Percentiles rank a stretch among this genome's conserved stretches.
These are phyloP conservation scores for Cricetomys ansorgei DNA, from an alignment of 2,113 vertebrate species.

Conservation along the genomic window DNA sequence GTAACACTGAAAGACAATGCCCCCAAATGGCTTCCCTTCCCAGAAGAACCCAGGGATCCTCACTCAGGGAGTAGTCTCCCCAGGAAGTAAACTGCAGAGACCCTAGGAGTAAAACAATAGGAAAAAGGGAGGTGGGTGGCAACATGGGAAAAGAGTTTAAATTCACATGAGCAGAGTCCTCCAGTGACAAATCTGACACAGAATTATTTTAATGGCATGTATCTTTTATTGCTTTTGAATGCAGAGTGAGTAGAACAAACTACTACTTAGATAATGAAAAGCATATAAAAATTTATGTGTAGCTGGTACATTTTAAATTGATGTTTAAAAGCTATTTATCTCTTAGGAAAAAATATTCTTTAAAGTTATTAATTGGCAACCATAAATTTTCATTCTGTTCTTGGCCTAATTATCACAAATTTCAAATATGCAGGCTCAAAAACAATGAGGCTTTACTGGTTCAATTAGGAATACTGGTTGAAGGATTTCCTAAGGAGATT, in stretches of 20 bases:
- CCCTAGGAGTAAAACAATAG: neutral
- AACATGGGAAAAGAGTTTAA: neutral
- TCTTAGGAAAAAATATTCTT: conserved; percentile 57
- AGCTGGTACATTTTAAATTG: conserved; percentile 60
- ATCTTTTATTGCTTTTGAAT: conserved; percentile 48
- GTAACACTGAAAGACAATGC: neutral
- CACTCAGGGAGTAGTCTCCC: neutral
- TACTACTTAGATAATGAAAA: conserved; percentile 56
- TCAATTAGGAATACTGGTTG: conserved; percentile 57
- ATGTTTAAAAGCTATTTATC: conserved; percentile 67
- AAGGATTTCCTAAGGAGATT: conserved; percentile 47
- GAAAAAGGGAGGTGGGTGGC: neutral
- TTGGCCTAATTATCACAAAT: conserved; percentile 72
- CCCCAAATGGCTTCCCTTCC: neutral
- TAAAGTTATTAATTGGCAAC: conserved; percentile 68
- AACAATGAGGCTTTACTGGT: conserved; percentile 61
- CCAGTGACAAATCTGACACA: neutral
- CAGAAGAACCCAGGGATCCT: neutral
- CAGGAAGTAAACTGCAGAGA: neutral
- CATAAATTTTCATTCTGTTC: conserved; percentile 76
- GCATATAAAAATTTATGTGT: conserved; percentile 58
- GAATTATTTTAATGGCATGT: conserved; percentile 42
- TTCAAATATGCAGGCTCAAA: conserved; percentile 66
- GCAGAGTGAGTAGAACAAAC: conserved; percentile 30
- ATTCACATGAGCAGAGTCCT: conserved; percentile 35